A percentile compares a stretch with the other conserved stretches of the same genome.
These are phyloP conservation scores for Capitulum mitella DNA, from an alignment of 2,888 invertebrate species.

Conservation along the genomic window DNA sequence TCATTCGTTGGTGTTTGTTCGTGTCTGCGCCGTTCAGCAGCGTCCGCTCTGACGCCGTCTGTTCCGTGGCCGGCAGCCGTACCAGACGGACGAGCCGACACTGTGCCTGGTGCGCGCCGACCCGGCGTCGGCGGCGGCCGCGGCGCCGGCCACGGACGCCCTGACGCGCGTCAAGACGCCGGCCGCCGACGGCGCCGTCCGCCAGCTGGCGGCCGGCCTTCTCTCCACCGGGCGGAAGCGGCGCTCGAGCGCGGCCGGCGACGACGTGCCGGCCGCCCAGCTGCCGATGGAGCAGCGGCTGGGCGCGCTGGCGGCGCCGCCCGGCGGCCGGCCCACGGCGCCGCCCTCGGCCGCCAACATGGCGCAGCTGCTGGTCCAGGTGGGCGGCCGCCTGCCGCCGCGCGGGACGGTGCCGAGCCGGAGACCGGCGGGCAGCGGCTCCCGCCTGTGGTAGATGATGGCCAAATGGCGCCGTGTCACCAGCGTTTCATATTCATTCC, in stretches of 20 bases:
- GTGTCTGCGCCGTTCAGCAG: no score
- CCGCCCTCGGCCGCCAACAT: conserved; percentile 59
- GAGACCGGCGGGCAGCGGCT: no score
- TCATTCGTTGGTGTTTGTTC: no score
- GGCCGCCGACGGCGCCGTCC: neutral
- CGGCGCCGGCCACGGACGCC: neutral
- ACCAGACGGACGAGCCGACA: neutral
- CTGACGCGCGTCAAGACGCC: neutral
- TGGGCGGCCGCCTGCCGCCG: no score
- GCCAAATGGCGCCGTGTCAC: no score
- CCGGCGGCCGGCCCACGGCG: neutral
- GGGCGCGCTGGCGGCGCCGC: conserved; percentile 59
- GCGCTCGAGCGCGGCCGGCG: conserved; percentile 31
- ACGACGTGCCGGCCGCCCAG: conserved; percentile 47
- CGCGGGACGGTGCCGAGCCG: no score
- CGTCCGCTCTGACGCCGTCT: no score
- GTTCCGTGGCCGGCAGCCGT: neutral
- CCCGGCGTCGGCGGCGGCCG: neutral
- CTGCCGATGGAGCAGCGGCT: conserved; percentile 75
- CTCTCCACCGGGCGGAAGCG: conserved; percentile 4
- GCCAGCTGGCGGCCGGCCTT: conserved; percentile 2
- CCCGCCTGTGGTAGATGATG: no score
- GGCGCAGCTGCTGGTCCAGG: conserved; percentile 65
- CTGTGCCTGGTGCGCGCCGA: conserved; percentile 12
- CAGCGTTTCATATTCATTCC: no score